Conservation (phyloP, 1,140 invertebrate genomes). For the Drosophila subpulchrella region DNA sequence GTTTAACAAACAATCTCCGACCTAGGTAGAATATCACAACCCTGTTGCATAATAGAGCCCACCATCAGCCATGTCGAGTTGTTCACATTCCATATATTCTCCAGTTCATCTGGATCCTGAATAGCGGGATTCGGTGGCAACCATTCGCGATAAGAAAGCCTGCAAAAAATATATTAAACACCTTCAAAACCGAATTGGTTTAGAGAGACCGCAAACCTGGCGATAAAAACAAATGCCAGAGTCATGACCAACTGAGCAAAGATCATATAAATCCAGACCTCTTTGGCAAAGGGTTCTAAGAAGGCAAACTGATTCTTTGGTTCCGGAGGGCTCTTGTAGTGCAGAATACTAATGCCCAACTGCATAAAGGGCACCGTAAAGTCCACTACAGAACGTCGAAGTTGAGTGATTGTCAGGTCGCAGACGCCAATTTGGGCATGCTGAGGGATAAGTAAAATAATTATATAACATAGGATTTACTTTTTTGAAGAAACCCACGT, state of each 20-base stretch:
- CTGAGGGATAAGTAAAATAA: slow-evolving; percentile 84
- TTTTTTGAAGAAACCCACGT: slow-evolving; percentile 86
- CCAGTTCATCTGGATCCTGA: slow-evolving; percentile 89
- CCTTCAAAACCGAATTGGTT: fast-evolving
- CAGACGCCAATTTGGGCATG: slow-evolving; percentile 95
- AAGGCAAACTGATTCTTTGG: slow-evolving; percentile 96
- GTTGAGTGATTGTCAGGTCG: slow-evolving; percentile 95
- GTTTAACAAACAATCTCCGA: slow-evolving; percentile 57
- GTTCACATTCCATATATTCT: slow-evolving; percentile 91
- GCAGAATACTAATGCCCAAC: slow-evolving; percentile 93
- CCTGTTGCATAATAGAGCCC: slow-evolving; percentile 93
- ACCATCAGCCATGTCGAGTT: slow-evolving; percentile 92
- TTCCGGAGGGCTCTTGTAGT: slow-evolving; percentile 94
- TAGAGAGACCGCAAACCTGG: slow-evolving; percentile 88
- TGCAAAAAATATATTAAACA: slow-evolving; percentile 63
- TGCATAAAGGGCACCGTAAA: slow-evolving; percentile 97
- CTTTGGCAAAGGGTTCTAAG: slow-evolving; percentile 93
- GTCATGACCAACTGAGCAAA: slow-evolving; percentile 97
- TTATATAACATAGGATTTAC: fast-evolving
- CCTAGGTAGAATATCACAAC: slow-evolving; percentile 92
- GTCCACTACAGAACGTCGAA: slow-evolving; percentile 92
- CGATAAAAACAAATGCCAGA: slow-evolving; percentile 94
- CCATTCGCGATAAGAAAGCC: slow-evolving; percentile 95
- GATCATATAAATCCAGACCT: slow-evolving; percentile 98
- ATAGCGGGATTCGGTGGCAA: slow-evolving; percentile 91